Percentiles rank a stretch among this genome's conserved stretches.
phyloP scores from a whole-genome alignment of 2,888 invertebrate species.

The Tethea ocularis region DNA sequence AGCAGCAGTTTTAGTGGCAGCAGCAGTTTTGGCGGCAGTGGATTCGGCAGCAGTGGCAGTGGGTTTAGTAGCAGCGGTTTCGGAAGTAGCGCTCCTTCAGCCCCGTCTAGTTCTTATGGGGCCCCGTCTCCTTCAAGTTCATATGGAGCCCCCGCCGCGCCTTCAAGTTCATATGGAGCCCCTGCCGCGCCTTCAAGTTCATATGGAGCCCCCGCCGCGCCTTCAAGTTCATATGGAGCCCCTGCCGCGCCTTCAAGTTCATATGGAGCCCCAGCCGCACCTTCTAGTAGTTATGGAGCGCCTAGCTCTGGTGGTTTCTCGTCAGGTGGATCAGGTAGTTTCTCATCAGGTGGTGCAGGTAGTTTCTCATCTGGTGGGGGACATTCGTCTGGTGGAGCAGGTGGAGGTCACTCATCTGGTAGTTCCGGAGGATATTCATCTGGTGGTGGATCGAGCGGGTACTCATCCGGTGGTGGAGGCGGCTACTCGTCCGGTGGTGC shows the following conservation, averaged over 20 bases:
- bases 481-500: slow-evolving; percentile 42
- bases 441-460: slow-evolving; percentile 39
- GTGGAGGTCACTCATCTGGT: slow-evolving; percentile 33
- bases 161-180: slow-evolving; percentile 53
- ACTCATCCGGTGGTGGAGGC: slow-evolving; percentile 40
- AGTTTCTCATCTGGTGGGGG: slow-evolving; percentile 39
- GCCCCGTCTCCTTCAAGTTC: slow-evolving; percentile 37
- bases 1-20: slow-evolving; percentile 34
- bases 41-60: slow-evolving; percentile 43
- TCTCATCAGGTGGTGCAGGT: slow-evolving; percentile 39
- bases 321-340: slow-evolving; percentile 30
- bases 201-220: too few species aligned
- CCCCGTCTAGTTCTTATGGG: slow-evolving; percentile 53
- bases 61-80: slow-evolving; percentile 58
- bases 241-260: slow-evolving; percentile 18
- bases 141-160: slow-evolving; percentile 51
- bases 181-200: slow-evolving; percentile 17
- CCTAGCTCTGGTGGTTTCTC: slow-evolving; percentile 52
- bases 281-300: slow-evolving; percentile 53
- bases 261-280: slow-evolving; percentile 37
- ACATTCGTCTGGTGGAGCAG: slow-evolving; percentile 44
- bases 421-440: slow-evolving; percentile 49
- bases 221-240: too few species aligned
- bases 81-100: slow-evolving; percentile 63
- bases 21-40: slow-evolving; percentile 36